Evolutionary conservation across 2,888 invertebrate genomes (phyloP).

Genomic region (Pedicia rivosa): DNA sequence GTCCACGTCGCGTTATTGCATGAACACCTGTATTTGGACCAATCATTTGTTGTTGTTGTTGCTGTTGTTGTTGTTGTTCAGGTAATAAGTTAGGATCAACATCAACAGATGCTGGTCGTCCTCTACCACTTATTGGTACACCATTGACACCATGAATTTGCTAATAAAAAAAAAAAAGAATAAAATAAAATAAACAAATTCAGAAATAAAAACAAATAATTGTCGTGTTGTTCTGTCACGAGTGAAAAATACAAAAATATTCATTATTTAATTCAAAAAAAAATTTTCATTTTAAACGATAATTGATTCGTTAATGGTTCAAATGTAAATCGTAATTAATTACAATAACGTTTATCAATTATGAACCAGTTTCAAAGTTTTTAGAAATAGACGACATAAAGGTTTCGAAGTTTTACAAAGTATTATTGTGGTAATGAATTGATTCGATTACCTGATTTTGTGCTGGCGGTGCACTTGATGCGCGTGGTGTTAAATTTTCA

Average conservation of each 20-base stretch:
- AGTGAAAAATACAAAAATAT: no score
- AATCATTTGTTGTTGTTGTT: conserved; percentile 8
- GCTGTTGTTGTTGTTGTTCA: conserved; percentile 20
- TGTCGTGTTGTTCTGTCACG: no score
- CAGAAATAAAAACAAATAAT: background rate
- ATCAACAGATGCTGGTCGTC: conserved; percentile 51
- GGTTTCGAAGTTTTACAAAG: no score
- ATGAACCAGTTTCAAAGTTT: no score
- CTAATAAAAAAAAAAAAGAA: conserved; percentile 13
- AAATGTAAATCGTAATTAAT: no score
- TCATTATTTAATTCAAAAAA: no score
- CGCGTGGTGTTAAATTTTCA: conserved; percentile 56
- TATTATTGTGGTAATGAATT: no score
- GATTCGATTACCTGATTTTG: conserved; percentile 35
- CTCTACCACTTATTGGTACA: conserved; percentile 35
- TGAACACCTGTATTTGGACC: conserved; percentile 34
- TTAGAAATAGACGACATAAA: no score
- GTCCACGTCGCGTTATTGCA: conserved; percentile 33
- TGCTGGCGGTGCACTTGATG: conserved; percentile 70
- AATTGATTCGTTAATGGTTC: no score
- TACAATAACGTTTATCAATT: no score
- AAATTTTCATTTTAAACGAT: no score
- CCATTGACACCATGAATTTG: conserved; percentile 29
- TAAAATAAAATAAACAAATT: background rate
- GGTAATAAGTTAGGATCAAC: conserved; percentile 27